phyloP scores from a whole-genome alignment of 2,797 vertebrate genomes.

The Chloroceryle amazona region DNA sequence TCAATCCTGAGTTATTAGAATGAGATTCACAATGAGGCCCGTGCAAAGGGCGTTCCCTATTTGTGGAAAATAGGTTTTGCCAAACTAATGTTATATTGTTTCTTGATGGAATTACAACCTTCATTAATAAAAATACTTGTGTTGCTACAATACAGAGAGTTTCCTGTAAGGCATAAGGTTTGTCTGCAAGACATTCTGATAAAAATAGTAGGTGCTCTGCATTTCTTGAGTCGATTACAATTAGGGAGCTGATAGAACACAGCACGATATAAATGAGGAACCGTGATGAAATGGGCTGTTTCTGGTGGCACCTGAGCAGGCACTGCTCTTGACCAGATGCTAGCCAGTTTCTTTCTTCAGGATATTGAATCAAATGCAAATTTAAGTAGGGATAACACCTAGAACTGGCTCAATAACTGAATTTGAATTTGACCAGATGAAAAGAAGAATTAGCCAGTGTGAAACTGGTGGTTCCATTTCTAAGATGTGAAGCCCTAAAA shows the following conservation, averaged over 20 bases:
- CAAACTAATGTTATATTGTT: not conserved
- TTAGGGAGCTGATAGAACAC: not conserved
- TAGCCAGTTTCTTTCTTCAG: not conserved
- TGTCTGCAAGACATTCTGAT: not conserved
- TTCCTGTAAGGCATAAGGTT: not conserved
- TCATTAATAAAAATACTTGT: not conserved
- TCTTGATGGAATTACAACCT: conserved; percentile 10
- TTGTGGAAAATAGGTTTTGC: not conserved
- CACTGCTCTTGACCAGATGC: not conserved
- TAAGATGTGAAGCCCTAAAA: not conserved
- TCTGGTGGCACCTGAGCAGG: not conserved
- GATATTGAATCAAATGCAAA: not conserved
- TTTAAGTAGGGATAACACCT: not conserved
- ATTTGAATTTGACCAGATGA: not conserved
- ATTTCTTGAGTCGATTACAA: not conserved
- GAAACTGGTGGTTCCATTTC: not conserved
- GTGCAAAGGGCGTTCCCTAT: not conserved
- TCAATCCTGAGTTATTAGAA: not conserved
- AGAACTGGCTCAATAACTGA: not conserved
- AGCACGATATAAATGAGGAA: not conserved
- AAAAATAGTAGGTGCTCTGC: not conserved
- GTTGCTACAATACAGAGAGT: not conserved
- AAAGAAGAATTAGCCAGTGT: not conserved
- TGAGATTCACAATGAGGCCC: not conserved
- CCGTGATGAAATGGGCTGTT: not conserved